A percentile compares a stretch with the other conserved stretches of the same genome.
Evolutionary conservation across 2,888 invertebrate genomes (phyloP).

Genomic region (Caenorhabditis sp.): DNA sequence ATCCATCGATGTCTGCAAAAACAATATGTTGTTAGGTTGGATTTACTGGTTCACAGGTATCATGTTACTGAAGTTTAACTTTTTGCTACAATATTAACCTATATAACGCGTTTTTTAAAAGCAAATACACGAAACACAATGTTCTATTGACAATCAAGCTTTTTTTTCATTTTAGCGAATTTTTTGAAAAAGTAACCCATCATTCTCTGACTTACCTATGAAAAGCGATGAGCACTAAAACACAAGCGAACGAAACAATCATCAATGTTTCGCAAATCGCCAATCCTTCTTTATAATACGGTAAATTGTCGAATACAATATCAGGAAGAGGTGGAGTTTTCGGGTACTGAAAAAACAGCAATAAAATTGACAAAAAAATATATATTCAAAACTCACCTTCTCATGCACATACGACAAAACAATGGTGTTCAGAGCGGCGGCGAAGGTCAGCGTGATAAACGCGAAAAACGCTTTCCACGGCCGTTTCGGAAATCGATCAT

Average conservation of each 20-base stretch:
- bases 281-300: constrained; percentile 81
- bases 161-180: too few species aligned
- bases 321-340: constrained; percentile 84
- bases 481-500: constrained; percentile 60
- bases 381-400: constrained; percentile 75
- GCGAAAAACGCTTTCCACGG: constrained; percentile 57
- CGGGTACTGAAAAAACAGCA: too few species aligned
- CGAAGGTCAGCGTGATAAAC: constrained; percentile 58
- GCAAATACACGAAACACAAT: too few species aligned
- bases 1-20: constrained; percentile 64
- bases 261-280: constrained; percentile 86
- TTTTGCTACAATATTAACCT: too few species aligned
- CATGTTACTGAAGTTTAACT: too few species aligned
- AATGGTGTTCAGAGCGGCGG: constrained; percentile 63
- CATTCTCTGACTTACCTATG: constrained; percentile 73
- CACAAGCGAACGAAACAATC: constrained; percentile 82
- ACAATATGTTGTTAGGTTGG: too few species aligned
- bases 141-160: too few species aligned
- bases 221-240: constrained; percentile 82
- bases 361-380: neutral
- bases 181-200: neutral
- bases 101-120: too few species aligned
- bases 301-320: constrained; percentile 82
- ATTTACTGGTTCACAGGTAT: too few species aligned
- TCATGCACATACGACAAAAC: constrained; percentile 85